A percentile compares a stretch with the other conserved stretches of the same genome.
phyloP scores from a whole-genome alignment of 2,797 vertebrate genomes.

The Parambassis ranga region DNA sequence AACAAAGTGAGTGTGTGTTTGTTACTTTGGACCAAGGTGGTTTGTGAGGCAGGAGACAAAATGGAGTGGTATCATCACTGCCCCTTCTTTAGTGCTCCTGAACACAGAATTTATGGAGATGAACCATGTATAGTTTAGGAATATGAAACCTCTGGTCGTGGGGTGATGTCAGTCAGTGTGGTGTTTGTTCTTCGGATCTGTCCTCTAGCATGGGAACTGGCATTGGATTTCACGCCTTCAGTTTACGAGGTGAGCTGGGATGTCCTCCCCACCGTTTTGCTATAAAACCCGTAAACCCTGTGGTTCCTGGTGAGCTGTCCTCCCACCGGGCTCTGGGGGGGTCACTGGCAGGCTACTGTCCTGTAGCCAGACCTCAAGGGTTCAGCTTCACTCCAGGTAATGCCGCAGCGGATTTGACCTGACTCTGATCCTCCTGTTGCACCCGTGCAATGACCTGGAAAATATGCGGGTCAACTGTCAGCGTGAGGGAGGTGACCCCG shows the following conservation, averaged over 20 bases:
- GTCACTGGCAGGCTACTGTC: slow-evolving; percentile 36
- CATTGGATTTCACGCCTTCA: slow-evolving; percentile 10
- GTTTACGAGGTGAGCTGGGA: slow-evolving; percentile 21
- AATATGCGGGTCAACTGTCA: slow-evolving; percentile 47
- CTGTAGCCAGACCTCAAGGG: slow-evolving; percentile 8
- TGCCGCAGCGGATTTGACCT: slow-evolving; percentile 24
- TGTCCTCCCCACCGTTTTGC: slow-evolving; percentile 38
- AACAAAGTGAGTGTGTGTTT: too few relatives aligned
- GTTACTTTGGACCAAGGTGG: too few relatives aligned
- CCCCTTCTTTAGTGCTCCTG: too few relatives aligned
- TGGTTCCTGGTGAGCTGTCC: slow-evolving; percentile 11
- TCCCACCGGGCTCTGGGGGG: slow-evolving; percentile 17
- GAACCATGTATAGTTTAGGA: too few relatives aligned
- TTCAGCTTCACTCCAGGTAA: slow-evolving; percentile 19
- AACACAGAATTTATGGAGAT: too few relatives aligned
- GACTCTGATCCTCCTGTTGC: slow-evolving; percentile 16
- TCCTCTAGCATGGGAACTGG: background rate
- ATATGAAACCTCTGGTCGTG: too few relatives aligned
- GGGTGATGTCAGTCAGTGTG: background rate
- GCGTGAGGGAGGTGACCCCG: slow-evolving; percentile 29
- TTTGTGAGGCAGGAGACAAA: too few relatives aligned
- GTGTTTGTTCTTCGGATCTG: background rate
- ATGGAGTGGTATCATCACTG: too few relatives aligned
- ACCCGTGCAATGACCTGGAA: slow-evolving; percentile 36
- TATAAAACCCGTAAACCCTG: slow-evolving; percentile 7